Evolutionary conservation across 2,888 invertebrate species (phyloP).

Genomic region (Malthinus seriepunctatus): DNA sequence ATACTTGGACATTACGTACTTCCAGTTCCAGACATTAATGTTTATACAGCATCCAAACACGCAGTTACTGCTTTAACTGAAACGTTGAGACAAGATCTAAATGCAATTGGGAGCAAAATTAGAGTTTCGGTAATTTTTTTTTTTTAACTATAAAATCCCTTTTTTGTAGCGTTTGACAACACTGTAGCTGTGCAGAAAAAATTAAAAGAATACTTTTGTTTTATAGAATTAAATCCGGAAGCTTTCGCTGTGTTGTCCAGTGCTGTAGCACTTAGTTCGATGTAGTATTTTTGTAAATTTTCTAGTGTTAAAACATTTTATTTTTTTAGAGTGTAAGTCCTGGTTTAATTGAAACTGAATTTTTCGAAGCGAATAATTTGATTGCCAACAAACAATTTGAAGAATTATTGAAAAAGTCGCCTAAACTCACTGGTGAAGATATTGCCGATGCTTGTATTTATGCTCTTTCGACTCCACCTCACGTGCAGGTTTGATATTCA

Average conservation of each 20-base stretch:
- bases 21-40: background rate
- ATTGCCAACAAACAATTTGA: conserved; percentile 1
- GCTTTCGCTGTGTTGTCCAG: too few relatives aligned
- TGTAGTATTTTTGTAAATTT: too few relatives aligned
- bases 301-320: background rate
- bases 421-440: conserved; percentile 1
- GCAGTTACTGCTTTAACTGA: background rate
- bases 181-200: too few relatives aligned
- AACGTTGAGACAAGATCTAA: conserved; percentile 2
- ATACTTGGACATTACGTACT: background rate
- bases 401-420: conserved; percentile 1
- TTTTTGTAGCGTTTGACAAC: too few relatives aligned
- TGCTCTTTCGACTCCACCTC: conserved; percentile 8
- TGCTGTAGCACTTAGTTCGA: too few relatives aligned
- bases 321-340: conserved; percentile 31
- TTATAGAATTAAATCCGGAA: too few relatives aligned
- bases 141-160: too few relatives aligned
- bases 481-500: background rate
- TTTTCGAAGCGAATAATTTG: conserved; percentile 1
- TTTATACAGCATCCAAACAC: background rate
- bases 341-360: conserved; percentile 28
- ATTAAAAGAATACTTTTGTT: too few relatives aligned
- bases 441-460: conserved; percentile 4
- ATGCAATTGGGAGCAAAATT: background rate
- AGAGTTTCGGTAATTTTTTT: background rate